Evolutionary conservation across 2,113 vertebrate species (phyloP), one percentile per base, ranked within the genome.

Genomic region (Stomatorhinus ivindoensis): DNA sequence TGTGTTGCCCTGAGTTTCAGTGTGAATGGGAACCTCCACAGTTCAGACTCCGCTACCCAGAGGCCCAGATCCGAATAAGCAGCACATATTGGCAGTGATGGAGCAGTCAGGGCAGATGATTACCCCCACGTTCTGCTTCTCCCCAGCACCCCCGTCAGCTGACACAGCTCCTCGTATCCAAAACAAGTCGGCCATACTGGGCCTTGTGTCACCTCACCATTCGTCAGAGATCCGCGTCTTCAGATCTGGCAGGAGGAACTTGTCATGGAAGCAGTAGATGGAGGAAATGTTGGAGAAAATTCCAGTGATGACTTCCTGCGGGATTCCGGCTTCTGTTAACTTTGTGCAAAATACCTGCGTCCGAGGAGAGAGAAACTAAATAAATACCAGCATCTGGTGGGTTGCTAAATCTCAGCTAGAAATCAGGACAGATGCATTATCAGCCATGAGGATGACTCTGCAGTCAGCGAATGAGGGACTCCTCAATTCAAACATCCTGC

Each of bases 241-340:
- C 65, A 99, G 96, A 92, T 98, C 98, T 1, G 98, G 98, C 86
- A 99, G 95, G 89, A 99, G 97, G 94, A 99, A 99, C 92, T 99
- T 96, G 90, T 97, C 95, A 0, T 99, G 98, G 95, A 99, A 99
- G 92, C 97, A 94, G 92, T 98, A 98, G 94, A 99, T 99, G 87
- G 98, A 99, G 91, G 98, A 98, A 93, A 99, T 99, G 94, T 99
- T 99, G 86, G 98, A 99, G 94, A 99, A 99, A 93, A 99, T 98
- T 91, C 98, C 98, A 0, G 96, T 99, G 92, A 96, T 97, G 90
- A 98, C 97, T 1, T 99, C 98, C 58, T 93, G 91, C 90, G 97
- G 97, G 94, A 99, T 96, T 80, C 97, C 97, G 58, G 97, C 97
- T 92, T 97, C 96, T 0, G 94, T 96, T 92, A 99, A 94, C 94